These are phyloP conservation scores for Ascaphus truei DNA, from an alignment of 2,113 vertebrate species.

Conservation along the genomic window DNA sequence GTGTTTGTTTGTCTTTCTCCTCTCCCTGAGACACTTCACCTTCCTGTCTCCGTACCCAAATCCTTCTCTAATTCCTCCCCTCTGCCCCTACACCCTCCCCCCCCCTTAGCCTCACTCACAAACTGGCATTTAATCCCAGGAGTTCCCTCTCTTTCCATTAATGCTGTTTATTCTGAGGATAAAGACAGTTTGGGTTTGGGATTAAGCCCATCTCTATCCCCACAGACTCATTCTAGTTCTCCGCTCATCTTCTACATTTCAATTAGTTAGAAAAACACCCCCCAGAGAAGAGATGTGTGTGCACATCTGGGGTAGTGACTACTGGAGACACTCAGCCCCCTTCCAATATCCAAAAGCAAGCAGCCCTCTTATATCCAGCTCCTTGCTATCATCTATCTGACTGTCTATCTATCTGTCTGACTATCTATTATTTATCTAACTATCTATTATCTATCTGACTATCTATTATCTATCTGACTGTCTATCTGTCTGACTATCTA, in stretches of 20 bases:
- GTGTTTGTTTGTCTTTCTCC: not conserved
- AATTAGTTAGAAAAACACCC: slow-evolving; percentile 13
- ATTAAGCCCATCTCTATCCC: slow-evolving; percentile 14
- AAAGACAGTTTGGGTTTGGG: slow-evolving; percentile 28
- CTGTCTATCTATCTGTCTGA: not conserved
- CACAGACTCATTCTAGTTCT: not conserved
- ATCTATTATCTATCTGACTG: no score
- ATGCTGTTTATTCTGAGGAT: slow-evolving; percentile 24
- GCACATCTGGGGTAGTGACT: not conserved
- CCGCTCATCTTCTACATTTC: not conserved
- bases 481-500: no score
- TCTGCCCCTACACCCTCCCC: not conserved
- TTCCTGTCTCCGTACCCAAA: not conserved
- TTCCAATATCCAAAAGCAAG: not conserved
- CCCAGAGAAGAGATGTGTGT: not conserved
- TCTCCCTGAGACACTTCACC: not conserved
- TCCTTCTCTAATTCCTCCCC: not conserved
- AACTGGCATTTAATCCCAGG: slow-evolving; percentile 6
- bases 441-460: no score
- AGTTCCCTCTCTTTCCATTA: slow-evolving; percentile 12
- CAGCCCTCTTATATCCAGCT: no score
- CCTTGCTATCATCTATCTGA: no score
- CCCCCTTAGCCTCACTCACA: not conserved
- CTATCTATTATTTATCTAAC: no score
- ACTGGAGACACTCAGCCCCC: not conserved